Evolutionary conservation across 2,888 invertebrate species (phyloP).

Genomic region (Plebejus argus): DNA sequence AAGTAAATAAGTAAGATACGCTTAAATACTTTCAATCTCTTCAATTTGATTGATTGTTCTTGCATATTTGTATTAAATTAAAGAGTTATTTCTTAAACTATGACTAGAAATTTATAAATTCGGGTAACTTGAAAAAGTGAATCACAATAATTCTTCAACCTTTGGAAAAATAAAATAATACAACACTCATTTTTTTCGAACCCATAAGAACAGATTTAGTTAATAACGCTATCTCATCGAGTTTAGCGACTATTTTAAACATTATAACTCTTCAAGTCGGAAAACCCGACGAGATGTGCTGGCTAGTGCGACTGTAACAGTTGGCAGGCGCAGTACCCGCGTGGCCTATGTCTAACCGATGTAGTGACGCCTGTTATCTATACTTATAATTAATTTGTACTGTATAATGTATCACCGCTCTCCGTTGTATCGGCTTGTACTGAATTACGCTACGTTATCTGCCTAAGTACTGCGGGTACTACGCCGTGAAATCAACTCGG

Average conservation of each 20-base stretch:
- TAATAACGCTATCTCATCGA: not conserved
- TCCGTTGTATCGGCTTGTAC: constrained; percentile 72
- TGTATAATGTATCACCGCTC: constrained; percentile 67
- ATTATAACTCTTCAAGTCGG: constrained; percentile 38
- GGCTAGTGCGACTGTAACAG: constrained; percentile 70
- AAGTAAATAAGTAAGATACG: not conserved
- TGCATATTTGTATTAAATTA: not conserved
- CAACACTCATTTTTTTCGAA: not conserved
- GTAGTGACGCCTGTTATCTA: constrained; percentile 58
- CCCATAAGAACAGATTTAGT: not conserved
- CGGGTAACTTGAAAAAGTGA: not conserved
- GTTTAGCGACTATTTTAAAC: constrained; percentile 32
- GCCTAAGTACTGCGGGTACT: constrained; percentile 65
- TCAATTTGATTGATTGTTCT: not conserved
- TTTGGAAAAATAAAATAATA: not conserved
- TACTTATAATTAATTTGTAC: constrained; percentile 78
- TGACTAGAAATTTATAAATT: constrained; percentile 16
- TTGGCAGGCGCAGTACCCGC: constrained; percentile 69
- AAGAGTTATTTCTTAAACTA: not conserved
- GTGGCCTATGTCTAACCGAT: constrained; percentile 55
- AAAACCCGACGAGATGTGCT: constrained; percentile 44
- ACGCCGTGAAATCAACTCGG: constrained; percentile 63
- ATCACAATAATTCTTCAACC: not conserved
- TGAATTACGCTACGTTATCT: constrained; percentile 51
- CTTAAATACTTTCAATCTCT: not conserved